Conservation (phyloP, 1,140 invertebrate species). For the Lethocerus indicus region DNA sequence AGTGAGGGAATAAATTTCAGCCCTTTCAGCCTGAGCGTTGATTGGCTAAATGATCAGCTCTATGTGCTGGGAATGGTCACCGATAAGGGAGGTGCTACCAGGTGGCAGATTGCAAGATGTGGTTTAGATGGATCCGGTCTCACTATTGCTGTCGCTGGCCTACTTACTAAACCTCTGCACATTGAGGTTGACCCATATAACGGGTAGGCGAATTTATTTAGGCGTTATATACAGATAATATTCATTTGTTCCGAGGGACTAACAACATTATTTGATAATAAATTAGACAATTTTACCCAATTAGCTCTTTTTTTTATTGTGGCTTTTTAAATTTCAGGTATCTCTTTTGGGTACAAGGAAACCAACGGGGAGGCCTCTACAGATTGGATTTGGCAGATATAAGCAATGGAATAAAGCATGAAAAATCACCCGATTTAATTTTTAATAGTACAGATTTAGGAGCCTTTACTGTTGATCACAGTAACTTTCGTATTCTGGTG, state of each 20-base stretch:
- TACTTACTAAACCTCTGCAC: slow-evolving; percentile 46
- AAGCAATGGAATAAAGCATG: slow-evolving; percentile 42
- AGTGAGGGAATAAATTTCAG: slow-evolving; percentile 27
- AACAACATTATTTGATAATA: background rate
- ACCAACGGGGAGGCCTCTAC: slow-evolving; percentile 45
- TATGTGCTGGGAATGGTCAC: slow-evolving; percentile 62
- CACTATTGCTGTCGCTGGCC: slow-evolving; percentile 43
- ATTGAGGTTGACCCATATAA: slow-evolving; percentile 84
- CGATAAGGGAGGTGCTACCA: slow-evolving; percentile 27
- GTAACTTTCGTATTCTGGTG: slow-evolving; percentile 62
- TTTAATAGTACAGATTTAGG: slow-evolving; percentile 38
- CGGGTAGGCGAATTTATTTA: slow-evolving; percentile 56
- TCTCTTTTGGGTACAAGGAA: slow-evolving; percentile 55
- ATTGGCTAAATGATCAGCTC: slow-evolving; percentile 71
- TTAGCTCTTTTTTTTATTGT: background rate
- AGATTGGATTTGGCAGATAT: slow-evolving; percentile 59
- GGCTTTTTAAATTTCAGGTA: slow-evolving; percentile 33
- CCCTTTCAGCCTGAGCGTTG: slow-evolving; percentile 39
- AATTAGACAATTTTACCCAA: background rate
- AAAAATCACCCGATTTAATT: slow-evolving; percentile 36
- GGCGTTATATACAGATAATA: too few relatives aligned
- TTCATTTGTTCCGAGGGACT: background rate
- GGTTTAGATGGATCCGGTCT: slow-evolving; percentile 43
- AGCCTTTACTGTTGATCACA: slow-evolving; percentile 62
- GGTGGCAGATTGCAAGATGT: slow-evolving; percentile 56